Evolutionary conservation across 2,888 invertebrate genomes (phyloP), one percentile per base, ranked within the genome.

Genomic region (Malachius bipustulatus): DNA sequence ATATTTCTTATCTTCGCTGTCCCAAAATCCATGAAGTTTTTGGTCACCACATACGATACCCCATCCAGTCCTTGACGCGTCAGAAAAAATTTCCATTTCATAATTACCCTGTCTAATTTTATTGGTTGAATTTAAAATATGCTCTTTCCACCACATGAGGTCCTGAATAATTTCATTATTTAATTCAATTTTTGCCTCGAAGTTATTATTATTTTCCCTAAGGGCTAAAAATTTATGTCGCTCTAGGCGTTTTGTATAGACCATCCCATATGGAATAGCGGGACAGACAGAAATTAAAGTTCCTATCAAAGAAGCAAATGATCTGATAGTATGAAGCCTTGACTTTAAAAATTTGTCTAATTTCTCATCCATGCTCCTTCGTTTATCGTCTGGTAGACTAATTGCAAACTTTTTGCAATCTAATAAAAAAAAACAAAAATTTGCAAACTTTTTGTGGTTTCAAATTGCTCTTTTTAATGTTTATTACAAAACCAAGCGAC

Each of bases 391-490:
- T 2, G 39, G 36, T 14, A 41, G 19, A n/a, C n/a, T 26, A n/a
- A 41, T 16, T 19, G 16, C 28, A 24, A 44, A 28, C 9, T 36
- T 30, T 1, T 16, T 14, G 0, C 39, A 37, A 24, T 42, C 26
- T 31, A 39, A 40, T n/a, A 32, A 27, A 30, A 47, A n/a, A 43
- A 12, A 40, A 39, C 27, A 47, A 39, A 32, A 32, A 46, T 31
- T 35, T 39, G 27, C 42, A 46, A 4, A 33, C 28, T 29, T 40
- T 33, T n/a, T 11, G 24, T 14, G 46, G 47, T 6, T 29, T 13
- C 9, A 42, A 16, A 1, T 14, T 15, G 24, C 34, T 32, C 31
- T 45, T 46, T 32, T 38, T 28, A 14, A 15, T 24, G 35, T 46
- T 43, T 16, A 46, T 37, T 15, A 46, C 24, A 34, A 45, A 46